A percentile compares a stretch with the other conserved stretches of the same genome.
Evolutionary conservation across 2,888 invertebrate genomes (phyloP).

Genomic region (Cantharis flavilabris): DNA sequence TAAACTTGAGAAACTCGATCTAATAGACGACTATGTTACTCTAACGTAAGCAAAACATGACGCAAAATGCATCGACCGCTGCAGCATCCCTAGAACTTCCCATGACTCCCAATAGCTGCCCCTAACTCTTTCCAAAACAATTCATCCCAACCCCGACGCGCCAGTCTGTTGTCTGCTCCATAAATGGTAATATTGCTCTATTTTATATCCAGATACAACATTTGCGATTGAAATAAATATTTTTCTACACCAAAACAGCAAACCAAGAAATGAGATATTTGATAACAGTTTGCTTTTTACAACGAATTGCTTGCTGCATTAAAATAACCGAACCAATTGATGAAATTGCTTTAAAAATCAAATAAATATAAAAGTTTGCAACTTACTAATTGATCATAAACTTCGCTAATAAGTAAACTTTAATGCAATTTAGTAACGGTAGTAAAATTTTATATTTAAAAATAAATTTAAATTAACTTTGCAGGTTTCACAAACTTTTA

Average conservation of each 20-base stretch:
- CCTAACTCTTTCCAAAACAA: slow-evolving; percentile 36
- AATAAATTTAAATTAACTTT: neutral
- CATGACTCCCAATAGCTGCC: slow-evolving; percentile 6
- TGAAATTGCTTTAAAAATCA: neutral
- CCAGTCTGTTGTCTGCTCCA: slow-evolving; percentile 50
- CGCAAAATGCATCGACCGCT: slow-evolving; percentile 41
- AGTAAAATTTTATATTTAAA: neutral
- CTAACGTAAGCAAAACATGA: slow-evolving; percentile 32
- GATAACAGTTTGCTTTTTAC: slow-evolving; percentile 15
- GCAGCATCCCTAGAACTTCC: slow-evolving; percentile 31
- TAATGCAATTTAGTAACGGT: neutral
- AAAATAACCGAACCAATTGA: neutral
- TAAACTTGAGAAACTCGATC: neutral
- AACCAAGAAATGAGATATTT: slow-evolving; percentile 5
- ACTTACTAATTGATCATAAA: neutral
- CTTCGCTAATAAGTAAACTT: neutral
- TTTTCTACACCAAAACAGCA: slow-evolving; percentile 21
- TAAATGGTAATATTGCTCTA: slow-evolving; percentile 49
- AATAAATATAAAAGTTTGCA: neutral
- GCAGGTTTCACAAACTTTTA: neutral
- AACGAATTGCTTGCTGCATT: slow-evolving; percentile 21
- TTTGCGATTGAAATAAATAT: slow-evolving; percentile 42
- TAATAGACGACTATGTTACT: neutral
- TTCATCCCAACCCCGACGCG: slow-evolving; percentile 43
- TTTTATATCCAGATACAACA: slow-evolving; percentile 47